Percentiles rank a stretch among this genome's conserved stretches.
phyloP scores from a whole-genome alignment of 2,797 vertebrate species.

The Odontamblyopus lacepedii region DNA sequence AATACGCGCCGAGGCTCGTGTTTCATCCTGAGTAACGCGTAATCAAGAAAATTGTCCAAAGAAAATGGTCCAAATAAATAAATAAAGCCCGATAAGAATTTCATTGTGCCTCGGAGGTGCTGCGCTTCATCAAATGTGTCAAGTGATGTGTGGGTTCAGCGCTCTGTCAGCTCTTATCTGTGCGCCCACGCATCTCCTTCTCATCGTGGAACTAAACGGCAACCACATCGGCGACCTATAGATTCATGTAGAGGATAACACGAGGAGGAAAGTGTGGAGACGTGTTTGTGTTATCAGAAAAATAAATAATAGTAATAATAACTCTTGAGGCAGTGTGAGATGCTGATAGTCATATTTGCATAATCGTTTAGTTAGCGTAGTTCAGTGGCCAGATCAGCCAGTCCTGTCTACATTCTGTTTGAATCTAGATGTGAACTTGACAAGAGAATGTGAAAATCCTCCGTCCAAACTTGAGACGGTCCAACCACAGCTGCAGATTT shows the following conservation, averaged over 20 bases:
- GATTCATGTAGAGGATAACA: not conserved
- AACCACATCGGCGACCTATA: not conserved
- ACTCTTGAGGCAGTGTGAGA: too few species aligned
- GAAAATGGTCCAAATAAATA: not conserved
- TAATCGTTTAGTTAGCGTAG: too few species aligned
- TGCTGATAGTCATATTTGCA: too few species aligned
- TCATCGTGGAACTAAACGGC: not conserved
- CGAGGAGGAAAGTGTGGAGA: not conserved
- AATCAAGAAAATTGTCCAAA: constrained; percentile 3
- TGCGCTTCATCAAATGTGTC: constrained; percentile 26
- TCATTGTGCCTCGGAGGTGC: constrained; percentile 18
- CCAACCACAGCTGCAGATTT: too few species aligned
- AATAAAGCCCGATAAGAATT: constrained; percentile 10
- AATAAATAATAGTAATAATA: too few species aligned
- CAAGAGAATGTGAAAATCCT: too few species aligned
- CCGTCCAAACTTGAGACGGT: too few species aligned
- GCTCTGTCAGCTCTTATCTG: constrained; percentile 4
- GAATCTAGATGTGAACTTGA: too few species aligned
- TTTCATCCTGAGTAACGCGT: not conserved
- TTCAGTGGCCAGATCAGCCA: too few species aligned
- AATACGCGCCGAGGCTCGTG: not conserved
- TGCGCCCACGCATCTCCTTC: constrained; percentile 4
- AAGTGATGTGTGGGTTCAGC: constrained; percentile 12
- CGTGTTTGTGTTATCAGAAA: not conserved
- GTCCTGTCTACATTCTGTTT: too few species aligned